Base-by-base conservation (phyloP, 2,797 vertebrate species). In the Holocentrus rufus region DNA sequence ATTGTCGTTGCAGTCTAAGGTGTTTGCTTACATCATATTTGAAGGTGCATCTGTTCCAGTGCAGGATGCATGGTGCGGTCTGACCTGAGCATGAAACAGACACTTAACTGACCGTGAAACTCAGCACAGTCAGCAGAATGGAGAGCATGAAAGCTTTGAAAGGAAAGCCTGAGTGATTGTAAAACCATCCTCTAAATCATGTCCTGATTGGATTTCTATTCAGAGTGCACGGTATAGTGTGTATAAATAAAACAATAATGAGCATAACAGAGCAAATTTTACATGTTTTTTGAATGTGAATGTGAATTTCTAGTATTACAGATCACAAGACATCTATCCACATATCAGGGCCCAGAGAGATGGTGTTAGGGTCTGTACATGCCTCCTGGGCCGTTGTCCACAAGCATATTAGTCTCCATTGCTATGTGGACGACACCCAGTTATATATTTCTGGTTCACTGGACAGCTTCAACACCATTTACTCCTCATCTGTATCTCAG, bases 81-180 rank as follows among this genome's bases (percentile, higher is more conserved):
- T 55, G 42, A 22, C 25, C 44, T 53, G 20, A 59, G 69, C 59
- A 71, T 77, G 17, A 83, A 73, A 72, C 66, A 64, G 59, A 74
- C 54, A 20, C 66, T 30, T 22, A 57, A 76, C 59, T 69, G 27
- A 53, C 60, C 11, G 7, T 79, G 62, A 80, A 57, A 30, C 70
- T 52, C 55, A 1, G 46, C 55, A 7, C 27, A 23, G 5, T 4
- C 63, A 1, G n/a, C 11, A 66, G 79, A 85, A 76, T 85, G 72
- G 61, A 56, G 52, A 76, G 27, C 49, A 20, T 75, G 71, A 22
- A 27, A 27, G 60, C 70, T 66, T 27, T 62, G 46, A 69, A 64
- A 36, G 30, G 47, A 47, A 67, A 61, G 62, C 54, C n/a, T 22
- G 15, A 0, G 15, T 74, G 69, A 54, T 46, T 14, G 15, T 17